phyloP scores from a whole-genome alignment of 2,797 vertebrate genomes.

The Simalia tracyae region DNA sequence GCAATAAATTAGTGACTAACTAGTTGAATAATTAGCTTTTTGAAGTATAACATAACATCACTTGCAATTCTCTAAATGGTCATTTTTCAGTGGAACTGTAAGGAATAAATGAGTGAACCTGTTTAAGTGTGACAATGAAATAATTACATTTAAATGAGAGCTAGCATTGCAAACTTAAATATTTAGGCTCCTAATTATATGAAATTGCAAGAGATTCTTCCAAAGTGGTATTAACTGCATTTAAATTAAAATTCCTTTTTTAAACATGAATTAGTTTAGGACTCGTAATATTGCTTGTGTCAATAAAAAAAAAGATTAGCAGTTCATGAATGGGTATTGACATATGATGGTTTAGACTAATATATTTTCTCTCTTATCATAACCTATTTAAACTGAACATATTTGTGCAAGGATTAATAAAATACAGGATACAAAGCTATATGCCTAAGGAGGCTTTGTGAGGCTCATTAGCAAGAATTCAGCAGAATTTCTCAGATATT shows the following conservation, averaged over 20 bases:
- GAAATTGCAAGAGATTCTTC: neutral
- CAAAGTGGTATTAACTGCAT: neutral
- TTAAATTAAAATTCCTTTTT: neutral
- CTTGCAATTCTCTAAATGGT: neutral
- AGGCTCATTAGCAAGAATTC: neutral
- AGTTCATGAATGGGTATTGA: neutral
- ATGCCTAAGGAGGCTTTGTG: neutral
- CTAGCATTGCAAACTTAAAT: neutral
- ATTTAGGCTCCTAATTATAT: neutral
- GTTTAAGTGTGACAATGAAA: neutral
- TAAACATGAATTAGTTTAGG: neutral
- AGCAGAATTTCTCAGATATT: neutral
- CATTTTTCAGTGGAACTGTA: neutral
- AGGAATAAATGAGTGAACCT: neutral
- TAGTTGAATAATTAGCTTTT: constrained; percentile 25
- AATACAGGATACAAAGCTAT: neutral
- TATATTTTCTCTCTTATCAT: neutral
- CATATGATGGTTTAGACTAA: neutral
- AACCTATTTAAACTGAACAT: neutral
- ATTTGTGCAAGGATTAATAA: neutral
- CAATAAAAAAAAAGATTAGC: neutral
- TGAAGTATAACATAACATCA: neutral
- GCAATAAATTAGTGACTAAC: neutral
- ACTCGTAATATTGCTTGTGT: neutral
- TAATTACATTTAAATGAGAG: neutral